Conservation (phyloP, 1,140 invertebrate genomes). For the Ceratina japonica region DNA sequence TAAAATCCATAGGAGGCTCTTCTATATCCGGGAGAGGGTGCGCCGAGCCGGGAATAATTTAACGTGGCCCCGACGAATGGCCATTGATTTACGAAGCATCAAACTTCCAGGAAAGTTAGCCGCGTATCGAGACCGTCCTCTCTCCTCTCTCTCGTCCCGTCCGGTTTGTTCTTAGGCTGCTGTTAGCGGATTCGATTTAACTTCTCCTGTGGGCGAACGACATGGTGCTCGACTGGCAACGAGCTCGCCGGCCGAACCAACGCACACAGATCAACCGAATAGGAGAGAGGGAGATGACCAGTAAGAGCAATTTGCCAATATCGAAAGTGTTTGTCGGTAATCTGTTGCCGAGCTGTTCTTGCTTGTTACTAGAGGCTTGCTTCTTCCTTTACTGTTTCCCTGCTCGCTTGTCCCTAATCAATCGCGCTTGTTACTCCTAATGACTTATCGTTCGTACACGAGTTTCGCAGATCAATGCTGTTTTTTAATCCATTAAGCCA, state of each 20-base stretch:
- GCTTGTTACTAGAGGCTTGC: constrained; percentile 49
- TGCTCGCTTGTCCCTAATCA: neutral
- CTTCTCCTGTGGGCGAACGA: constrained; percentile 65
- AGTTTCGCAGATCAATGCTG: neutral
- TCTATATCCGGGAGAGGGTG: constrained; percentile 21
- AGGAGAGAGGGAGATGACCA: constrained; percentile 39
- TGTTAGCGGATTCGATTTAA: constrained; percentile 75
- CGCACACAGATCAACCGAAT: constrained; percentile 28
- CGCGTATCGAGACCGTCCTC: constrained; percentile 54
- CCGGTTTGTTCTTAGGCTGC: constrained; percentile 69
- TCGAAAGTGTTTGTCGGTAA: constrained; percentile 70
- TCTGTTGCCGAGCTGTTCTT: constrained; percentile 50
- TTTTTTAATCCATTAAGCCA: neutral
- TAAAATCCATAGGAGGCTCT: constrained; percentile 29
- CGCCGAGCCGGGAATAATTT: constrained; percentile 64
- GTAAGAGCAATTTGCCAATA: constrained; percentile 70
- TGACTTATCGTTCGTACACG: neutral
- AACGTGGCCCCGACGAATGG: constrained; percentile 67
- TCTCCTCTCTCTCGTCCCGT: constrained; percentile 31
- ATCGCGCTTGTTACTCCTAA: neutral
- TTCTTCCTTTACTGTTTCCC: constrained; percentile 41
- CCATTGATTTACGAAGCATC: constrained; percentile 71
- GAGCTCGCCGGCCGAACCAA: constrained; percentile 20
- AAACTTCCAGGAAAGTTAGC: constrained; percentile 68
- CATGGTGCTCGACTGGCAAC: constrained; percentile 53